These are phyloP conservation scores for Galago senegalensis DNA, from an alignment of 2,797 vertebrate genomes.

Conservation along the genomic window DNA sequence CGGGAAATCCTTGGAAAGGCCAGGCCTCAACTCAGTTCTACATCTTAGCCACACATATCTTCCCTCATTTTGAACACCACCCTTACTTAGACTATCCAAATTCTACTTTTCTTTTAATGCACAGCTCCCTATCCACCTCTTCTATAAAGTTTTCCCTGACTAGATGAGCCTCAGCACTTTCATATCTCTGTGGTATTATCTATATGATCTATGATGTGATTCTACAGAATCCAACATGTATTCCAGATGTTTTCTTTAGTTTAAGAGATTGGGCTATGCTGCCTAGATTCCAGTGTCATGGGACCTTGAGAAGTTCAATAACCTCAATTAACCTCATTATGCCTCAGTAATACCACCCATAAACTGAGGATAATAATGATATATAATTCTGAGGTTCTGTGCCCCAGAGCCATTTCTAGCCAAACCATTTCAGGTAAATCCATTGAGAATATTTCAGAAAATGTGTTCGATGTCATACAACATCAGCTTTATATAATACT, in stretches of 20 bases:
- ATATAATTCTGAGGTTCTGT: conserved; percentile 40
- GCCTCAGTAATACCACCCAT: neutral
- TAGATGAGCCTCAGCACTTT: neutral
- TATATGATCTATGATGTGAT: neutral
- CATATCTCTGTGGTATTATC: conserved; percentile 35
- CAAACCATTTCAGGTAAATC: conserved; percentile 39
- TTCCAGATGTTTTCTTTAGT: neutral
- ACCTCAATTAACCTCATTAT: neutral
- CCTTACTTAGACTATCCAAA: neutral
- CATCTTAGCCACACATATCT: neutral
- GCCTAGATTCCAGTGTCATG: neutral
- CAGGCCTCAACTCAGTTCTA: neutral
- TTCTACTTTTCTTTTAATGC: neutral
- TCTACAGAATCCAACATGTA: neutral
- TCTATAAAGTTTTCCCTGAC: neutral
- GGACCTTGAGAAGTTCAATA: neutral
- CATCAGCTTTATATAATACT: neutral
- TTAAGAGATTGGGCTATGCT: conserved; percentile 16
- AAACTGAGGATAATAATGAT: neutral
- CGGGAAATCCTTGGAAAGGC: neutral
- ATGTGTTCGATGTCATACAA: neutral
- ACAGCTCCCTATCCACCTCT: neutral
- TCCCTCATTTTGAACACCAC: conserved; percentile 34
- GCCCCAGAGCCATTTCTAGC: neutral
- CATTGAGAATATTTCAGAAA: conserved; percentile 45